Base-by-base conservation (phyloP, 2,113 vertebrate species). In the Macquaria australasica region DNA sequence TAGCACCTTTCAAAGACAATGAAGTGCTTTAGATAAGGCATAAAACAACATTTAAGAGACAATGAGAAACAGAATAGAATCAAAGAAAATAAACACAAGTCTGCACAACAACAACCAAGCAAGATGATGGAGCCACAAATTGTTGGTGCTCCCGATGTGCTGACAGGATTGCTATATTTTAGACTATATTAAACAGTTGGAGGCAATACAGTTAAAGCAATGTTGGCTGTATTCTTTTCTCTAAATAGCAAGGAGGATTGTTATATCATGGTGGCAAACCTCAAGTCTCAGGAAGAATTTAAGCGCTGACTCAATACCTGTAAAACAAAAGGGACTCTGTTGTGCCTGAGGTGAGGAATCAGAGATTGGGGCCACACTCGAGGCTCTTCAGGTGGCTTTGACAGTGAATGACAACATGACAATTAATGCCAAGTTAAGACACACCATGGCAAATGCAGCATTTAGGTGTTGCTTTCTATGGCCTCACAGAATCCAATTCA, bases 291-390 rank as follows among this genome's bases (percentile, higher is more conserved):
- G 31, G 28, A 28, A 67, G 78, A 48, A 71, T 68, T 64, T 74
- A 60, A 71, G 59, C 11, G 64, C 37, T 48, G 72, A 82, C 51
- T 79, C 21, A 89, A 34, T 77, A 85, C 56, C 74, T 74, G 34
- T 58, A 45, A 77, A 87, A 89, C 68, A 87, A 89, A 87, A 79
- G 66, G 18, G 41, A 71, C 78, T 71, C 68, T 92, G 92, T 84
- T 69, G 62, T 70, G 58, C 28, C 11, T 41, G 48, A 80, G 81
- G 66, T 50, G 28, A 62, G 23, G 48, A 72, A 75, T 2, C 68
- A 69, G 9, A 58, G 25, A 21, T 53, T 5, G 5, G 63, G 25
- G 18, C 37, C 48, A 69, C 71, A 31, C 67, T 58, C n/a, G 21
- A 41, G 25, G 77, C 59, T 79, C 62, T 63, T 58, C 53, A 68